Evolutionary conservation across 2,113 vertebrate species (phyloP).

Genomic region (Trachemys scripta): DNA sequence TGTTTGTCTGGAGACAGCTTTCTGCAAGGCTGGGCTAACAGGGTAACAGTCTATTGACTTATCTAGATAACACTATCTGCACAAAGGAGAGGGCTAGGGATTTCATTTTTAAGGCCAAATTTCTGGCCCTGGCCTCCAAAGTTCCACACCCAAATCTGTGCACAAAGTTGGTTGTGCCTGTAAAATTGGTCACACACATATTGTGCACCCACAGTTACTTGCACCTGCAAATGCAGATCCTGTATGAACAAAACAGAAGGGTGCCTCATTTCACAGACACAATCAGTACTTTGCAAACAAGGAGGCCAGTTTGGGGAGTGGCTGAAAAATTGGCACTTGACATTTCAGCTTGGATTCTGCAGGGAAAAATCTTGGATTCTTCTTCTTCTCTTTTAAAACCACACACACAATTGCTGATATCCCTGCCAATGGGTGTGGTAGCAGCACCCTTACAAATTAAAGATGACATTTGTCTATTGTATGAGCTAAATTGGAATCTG

Average conservation of each 20-base stretch:
- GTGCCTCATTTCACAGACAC: not conserved
- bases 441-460: not conserved
- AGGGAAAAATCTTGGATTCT: not conserved
- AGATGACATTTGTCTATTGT: not conserved
- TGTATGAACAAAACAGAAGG: not conserved
- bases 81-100: not conserved
- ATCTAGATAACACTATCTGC: not conserved
- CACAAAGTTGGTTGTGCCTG: rapidly evolving
- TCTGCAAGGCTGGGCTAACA: not conserved
- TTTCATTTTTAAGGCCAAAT: not conserved
- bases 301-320: not conserved
- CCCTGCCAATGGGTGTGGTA: not conserved
- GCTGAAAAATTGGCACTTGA: not conserved
- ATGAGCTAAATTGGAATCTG: not conserved
- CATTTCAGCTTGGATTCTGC: not conserved
- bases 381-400: not conserved
- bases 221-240: not conserved
- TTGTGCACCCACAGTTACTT: not conserved
- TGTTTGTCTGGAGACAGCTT: not conserved
- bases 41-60: not conserved
- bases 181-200: not conserved
- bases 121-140: not conserved
- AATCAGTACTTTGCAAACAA: not conserved
- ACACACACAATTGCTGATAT: not conserved
- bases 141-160: not conserved